Percentiles rank a stretch among this genome's conserved stretches.
Conservation (phyloP, 37 sponge, comb jelly and placozoan genomes). For the Axinella damicornis region DNA sequence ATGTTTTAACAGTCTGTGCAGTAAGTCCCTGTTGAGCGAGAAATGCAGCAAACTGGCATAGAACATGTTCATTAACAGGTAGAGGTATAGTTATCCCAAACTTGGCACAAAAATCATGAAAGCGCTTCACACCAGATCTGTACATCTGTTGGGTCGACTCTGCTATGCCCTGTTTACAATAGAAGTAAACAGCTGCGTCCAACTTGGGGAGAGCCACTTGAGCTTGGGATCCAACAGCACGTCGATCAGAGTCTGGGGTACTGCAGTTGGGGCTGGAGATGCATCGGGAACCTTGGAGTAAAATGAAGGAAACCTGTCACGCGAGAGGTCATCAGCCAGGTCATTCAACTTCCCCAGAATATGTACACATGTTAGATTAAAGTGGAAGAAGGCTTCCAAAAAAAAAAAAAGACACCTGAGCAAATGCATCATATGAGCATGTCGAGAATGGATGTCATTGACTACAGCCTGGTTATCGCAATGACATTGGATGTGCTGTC, state of each 20-base stretch:
- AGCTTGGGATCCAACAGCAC: slow-evolving; percentile 17
- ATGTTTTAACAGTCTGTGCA: background rate
- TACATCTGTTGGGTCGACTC: slow-evolving; percentile 32
- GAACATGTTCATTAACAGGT: background rate
- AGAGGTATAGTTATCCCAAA: background rate
- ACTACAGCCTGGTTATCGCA: slow-evolving; percentile 43
- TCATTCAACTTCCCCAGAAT: slow-evolving; percentile 1
- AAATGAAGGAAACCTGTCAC: slow-evolving; percentile 2
- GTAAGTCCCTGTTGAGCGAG: background rate
- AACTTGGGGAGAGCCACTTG: slow-evolving; percentile 37
- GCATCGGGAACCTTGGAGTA: background rate
- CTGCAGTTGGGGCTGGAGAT: background rate
- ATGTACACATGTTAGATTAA: background rate
- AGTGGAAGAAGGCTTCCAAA: background rate
- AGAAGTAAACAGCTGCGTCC: slow-evolving; percentile 22
- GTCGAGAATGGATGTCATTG: background rate
- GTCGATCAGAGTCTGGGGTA: background rate
- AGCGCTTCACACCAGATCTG: slow-evolving; percentile 10
- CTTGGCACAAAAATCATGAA: background rate
- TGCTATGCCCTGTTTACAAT: slow-evolving; percentile 21
- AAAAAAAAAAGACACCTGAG: slow-evolving; percentile 12
- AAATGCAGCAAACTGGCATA: background rate
- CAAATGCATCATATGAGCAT: slow-evolving; percentile 11
- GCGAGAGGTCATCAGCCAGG: slow-evolving; percentile 34
- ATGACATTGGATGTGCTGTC: background rate